A percentile compares a stretch with the other conserved stretches of the same genome.
Conservation (phyloP, 2,888 invertebrate species). For the Cheilosia grossa region DNA sequence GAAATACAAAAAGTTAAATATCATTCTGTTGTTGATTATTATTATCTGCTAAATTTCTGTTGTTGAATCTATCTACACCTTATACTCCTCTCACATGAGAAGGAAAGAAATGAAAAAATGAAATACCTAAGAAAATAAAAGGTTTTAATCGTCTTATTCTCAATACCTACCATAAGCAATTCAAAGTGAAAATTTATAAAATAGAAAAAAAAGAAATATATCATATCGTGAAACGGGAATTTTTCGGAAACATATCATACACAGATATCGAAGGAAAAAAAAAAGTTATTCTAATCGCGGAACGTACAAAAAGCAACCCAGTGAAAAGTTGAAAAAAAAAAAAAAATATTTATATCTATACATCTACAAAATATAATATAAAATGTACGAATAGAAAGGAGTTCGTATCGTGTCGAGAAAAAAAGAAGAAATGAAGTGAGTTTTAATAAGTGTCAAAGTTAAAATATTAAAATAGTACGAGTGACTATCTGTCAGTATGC, state of each 20-base stretch:
- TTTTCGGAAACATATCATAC: constrained; percentile 69
- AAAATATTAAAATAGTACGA: constrained; percentile 16
- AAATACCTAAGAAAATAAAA: constrained; percentile 29
- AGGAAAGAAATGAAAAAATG: constrained; percentile 37
- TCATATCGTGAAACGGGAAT: constrained; percentile 71
- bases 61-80: constrained; percentile 54
- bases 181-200: constrained; percentile 57
- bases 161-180: constrained; percentile 49
- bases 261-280: constrained; percentile 46
- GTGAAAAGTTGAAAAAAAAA: constrained; percentile 42
- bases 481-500: constrained; percentile 1
- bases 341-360: constrained; percentile 24
- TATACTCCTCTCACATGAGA: constrained; percentile 49
- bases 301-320: constrained; percentile 58
- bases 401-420: constrained; percentile 33
- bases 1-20: constrained; percentile 41
- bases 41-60: constrained; percentile 61
- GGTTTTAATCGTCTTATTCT: constrained; percentile 45
- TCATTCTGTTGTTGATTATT: constrained; percentile 62
- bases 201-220: constrained; percentile 40
- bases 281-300: constrained; percentile 64
- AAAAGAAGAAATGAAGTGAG: constrained; percentile 47
- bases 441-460: constrained; percentile 22
- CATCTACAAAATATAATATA: constrained; percentile 41
- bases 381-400: constrained; percentile 31